Evolutionary conservation across 2,113 vertebrate species (phyloP).

Genomic region (Eidolon helvum): DNA sequence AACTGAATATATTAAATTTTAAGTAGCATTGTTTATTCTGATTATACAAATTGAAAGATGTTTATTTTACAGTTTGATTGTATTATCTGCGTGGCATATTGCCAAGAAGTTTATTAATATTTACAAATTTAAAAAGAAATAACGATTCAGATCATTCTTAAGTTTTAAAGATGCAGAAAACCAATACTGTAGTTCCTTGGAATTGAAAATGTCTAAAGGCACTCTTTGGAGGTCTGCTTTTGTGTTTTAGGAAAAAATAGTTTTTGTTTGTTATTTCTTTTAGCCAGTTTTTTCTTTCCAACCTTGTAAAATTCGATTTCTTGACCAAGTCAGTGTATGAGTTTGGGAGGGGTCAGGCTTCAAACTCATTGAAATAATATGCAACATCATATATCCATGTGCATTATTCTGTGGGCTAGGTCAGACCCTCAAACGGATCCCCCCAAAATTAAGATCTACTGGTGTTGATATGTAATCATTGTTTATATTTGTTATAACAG

Average conservation of each 20-base stretch:
- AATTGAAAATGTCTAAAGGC: neutral
- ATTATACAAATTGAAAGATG: neutral
- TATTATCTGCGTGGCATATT: neutral
- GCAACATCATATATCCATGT: neutral
- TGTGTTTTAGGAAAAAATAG: neutral
- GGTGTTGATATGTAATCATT: neutral
- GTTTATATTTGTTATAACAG: neutral
- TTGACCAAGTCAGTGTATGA: neutral
- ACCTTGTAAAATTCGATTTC: neutral
- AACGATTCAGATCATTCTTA: neutral
- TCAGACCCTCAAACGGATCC: neutral
- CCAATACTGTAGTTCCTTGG: neutral
- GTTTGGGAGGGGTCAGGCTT: neutral
- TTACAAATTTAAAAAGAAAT: neutral
- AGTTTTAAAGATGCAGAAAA: slow-evolving; percentile 10
- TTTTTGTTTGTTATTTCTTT: neutral
- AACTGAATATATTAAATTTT: neutral
- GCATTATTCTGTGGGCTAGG: neutral
- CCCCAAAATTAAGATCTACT: neutral
- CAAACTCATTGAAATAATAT: neutral
- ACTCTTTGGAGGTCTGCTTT: neutral
- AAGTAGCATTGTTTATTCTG: neutral
- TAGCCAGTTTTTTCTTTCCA: neutral
- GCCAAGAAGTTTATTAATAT: neutral
- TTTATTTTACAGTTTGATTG: neutral